These are phyloP conservation scores for Drosophila oshimai DNA, from an alignment of 1,140 invertebrate genomes.

Conservation along the genomic window DNA sequence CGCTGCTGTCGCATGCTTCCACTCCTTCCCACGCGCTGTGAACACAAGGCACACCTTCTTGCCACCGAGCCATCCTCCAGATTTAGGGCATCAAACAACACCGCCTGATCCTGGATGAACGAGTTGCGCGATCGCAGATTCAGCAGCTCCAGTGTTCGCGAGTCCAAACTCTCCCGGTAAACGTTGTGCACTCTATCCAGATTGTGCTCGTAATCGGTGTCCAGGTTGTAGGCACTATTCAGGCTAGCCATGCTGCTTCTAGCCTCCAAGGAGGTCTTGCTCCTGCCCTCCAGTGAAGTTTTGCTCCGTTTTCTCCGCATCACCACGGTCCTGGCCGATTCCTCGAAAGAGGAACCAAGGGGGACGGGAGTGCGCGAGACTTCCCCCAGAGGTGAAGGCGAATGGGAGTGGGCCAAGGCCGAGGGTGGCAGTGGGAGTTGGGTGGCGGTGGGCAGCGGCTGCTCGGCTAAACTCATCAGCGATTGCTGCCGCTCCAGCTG, in stretches of 20 bases:
- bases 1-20: constrained; percentile 52
- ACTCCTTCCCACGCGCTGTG: constrained; percentile 18
- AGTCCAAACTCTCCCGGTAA: constrained; percentile 76
- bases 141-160: constrained; percentile 67
- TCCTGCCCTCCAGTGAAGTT: constrained; percentile 43
- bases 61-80: constrained; percentile 59
- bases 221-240: constrained; percentile 58
- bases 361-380: background rate
- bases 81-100: constrained; percentile 65
- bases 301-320: constrained; percentile 21
- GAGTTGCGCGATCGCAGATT: constrained; percentile 75
- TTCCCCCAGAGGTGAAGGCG: constrained; percentile 39
- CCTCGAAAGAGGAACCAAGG: constrained; percentile 20
- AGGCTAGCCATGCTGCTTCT: constrained; percentile 49
- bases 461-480: constrained; percentile 65
- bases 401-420: constrained; percentile 24
- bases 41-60: constrained; percentile 28
- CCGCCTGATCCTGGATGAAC: constrained; percentile 57
- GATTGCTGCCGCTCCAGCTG: constrained; percentile 76
- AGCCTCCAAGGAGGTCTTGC: constrained; percentile 31
- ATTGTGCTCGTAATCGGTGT: constrained; percentile 72
- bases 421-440: constrained; percentile 41
- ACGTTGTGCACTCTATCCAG: constrained; percentile 73
- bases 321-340: constrained; percentile 20
- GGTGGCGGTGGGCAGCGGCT: constrained; percentile 15